These are phyloP conservation scores for Xerus rutilus DNA, from an alignment of 2,797 vertebrate species.

Conservation along the genomic window DNA sequence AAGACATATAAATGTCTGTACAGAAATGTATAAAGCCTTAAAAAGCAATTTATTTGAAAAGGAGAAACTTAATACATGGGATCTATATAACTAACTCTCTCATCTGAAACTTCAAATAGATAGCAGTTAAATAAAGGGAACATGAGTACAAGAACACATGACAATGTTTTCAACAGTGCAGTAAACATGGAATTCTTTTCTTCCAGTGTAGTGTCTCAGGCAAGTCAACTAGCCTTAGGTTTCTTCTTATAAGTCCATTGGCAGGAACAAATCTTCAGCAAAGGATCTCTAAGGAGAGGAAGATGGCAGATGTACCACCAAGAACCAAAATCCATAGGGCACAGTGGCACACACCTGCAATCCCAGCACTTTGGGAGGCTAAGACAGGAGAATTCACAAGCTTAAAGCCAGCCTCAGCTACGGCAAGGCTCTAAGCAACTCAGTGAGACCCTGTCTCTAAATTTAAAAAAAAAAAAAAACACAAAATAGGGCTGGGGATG, in stretches of 20 bases:
- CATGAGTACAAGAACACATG: constrained; percentile 64
- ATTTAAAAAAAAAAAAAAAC: too few species aligned
- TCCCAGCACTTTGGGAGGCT: too few species aligned
- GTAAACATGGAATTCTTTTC: constrained; percentile 67
- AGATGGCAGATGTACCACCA: not conserved
- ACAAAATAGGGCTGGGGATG: too few species aligned
- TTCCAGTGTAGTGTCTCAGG: constrained; percentile 29
- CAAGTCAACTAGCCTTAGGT: constrained; percentile 44
- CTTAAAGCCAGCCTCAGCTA: too few species aligned
- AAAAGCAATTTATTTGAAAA: constrained; percentile 33
- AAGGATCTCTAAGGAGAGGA: not conserved
- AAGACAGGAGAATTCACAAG: too few species aligned
- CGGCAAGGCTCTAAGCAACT: too few species aligned
- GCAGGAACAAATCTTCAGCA: not conserved
- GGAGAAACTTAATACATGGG: not conserved
- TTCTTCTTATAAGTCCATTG: constrained; percentile 32
- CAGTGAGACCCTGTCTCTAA: too few species aligned
- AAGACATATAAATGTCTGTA: not conserved
- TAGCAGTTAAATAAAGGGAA: constrained; percentile 56
- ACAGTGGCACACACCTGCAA: too few species aligned
- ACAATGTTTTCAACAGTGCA: constrained; percentile 51
- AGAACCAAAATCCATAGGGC: constrained; percentile 25
- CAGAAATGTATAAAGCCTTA: not conserved
- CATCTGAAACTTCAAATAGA: constrained; percentile 49
- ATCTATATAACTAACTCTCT: not conserved